Percentiles rank a stretch among this genome's conserved stretches.
phyloP scores from a whole-genome alignment of 2,888 invertebrate species.

The Cryptophagus acutangulus region DNA sequence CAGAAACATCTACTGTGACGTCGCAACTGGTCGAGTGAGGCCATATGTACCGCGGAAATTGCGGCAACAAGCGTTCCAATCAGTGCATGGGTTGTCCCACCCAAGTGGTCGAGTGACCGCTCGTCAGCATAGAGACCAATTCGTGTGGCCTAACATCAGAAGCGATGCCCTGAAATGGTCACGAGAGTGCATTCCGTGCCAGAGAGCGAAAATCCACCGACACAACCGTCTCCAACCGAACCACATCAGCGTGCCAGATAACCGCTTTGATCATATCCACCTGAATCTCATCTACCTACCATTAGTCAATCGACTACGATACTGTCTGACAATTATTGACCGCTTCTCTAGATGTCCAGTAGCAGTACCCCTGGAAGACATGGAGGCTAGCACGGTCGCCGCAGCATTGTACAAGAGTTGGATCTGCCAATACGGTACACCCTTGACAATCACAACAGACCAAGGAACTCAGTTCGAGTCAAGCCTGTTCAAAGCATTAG shows the following conservation, averaged over 20 bases:
- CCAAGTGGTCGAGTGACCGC: slow-evolving; percentile 30
- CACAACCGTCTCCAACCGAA: slow-evolving; percentile 32
- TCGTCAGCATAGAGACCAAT: slow-evolving; percentile 35
- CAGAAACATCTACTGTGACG: background rate
- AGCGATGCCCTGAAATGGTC: slow-evolving; percentile 38
- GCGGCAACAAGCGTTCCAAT: slow-evolving; percentile 16
- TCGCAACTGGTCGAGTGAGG: slow-evolving; percentile 5
- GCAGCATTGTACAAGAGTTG: slow-evolving; percentile 4
- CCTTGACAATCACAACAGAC: slow-evolving; percentile 20
- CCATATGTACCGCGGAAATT: slow-evolving; percentile 16
- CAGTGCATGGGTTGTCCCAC: slow-evolving; percentile 31
- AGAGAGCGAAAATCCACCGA: slow-evolving; percentile 35
- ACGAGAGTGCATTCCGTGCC: slow-evolving; percentile 33
- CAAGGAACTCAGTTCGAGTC: slow-evolving; percentile 5
- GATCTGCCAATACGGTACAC: slow-evolving; percentile 5
- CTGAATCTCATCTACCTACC: slow-evolving; percentile 20
- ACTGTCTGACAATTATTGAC: slow-evolving; percentile 20
- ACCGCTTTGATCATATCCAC: slow-evolving; percentile 10
- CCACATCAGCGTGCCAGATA: slow-evolving; percentile 26
- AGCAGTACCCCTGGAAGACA: slow-evolving; percentile 16
- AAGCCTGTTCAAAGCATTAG: background rate
- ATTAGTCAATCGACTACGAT: slow-evolving; percentile 9
- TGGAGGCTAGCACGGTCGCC: too few species aligned
- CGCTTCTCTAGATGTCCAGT: slow-evolving; percentile 21
- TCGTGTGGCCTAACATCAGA: slow-evolving; percentile 41